A percentile compares a stretch with the other conserved stretches of the same genome.
These are phyloP conservation scores for Aricia agestis DNA, from an alignment of 1,140 invertebrate species.

Conservation along the genomic window DNA sequence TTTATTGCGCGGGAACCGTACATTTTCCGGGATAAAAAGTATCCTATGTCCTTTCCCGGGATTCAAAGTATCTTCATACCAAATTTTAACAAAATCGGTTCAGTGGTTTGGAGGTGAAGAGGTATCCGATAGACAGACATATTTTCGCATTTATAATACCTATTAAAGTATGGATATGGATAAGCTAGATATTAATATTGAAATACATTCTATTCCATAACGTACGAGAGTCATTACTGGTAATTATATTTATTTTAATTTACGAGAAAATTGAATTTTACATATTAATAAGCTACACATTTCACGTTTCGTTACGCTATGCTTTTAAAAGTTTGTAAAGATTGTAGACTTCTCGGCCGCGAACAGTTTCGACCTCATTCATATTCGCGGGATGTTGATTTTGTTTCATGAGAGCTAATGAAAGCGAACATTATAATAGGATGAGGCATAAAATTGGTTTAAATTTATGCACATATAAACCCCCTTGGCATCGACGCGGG, in stretches of 20 bases:
- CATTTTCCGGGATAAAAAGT: too few species aligned
- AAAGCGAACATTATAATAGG: background rate
- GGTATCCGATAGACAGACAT: too few species aligned
- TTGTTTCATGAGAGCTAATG: constrained; percentile 5
- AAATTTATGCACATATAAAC: constrained; percentile 10
- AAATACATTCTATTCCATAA: too few species aligned
- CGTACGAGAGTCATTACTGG: background rate
- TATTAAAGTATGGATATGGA: too few species aligned
- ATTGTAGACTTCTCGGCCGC: background rate
- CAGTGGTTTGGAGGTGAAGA: too few species aligned
- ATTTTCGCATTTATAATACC: too few species aligned
- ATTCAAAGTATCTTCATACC: too few species aligned
- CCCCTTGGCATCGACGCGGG: background rate
- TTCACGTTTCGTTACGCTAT: background rate
- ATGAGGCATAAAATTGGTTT: background rate
- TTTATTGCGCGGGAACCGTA: too few species aligned
- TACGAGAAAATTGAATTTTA: background rate
- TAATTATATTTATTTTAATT: background rate
- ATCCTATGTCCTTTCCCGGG: too few species aligned
- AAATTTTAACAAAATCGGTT: too few species aligned
- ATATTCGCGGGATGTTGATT: background rate
- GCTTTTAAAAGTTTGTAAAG: background rate
- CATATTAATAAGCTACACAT: background rate
- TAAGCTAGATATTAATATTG: too few species aligned
- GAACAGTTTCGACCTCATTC: constrained; percentile 3